Evolutionary conservation across 1,140 invertebrate genomes (phyloP), one percentile per base, ranked within the genome.

Genomic region (Solen grandis): DNA sequence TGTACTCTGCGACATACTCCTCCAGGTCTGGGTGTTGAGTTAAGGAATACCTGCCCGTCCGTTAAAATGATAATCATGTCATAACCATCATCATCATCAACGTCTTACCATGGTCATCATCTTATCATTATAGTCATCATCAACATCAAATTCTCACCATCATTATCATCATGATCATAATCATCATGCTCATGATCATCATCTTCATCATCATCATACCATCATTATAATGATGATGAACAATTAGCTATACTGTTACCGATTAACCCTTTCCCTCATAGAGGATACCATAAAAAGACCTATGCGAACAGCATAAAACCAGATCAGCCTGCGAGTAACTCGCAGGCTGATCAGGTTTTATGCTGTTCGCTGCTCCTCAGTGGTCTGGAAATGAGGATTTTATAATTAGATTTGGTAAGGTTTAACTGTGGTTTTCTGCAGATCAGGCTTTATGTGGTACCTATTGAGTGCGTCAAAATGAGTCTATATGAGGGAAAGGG

Each of bases 1-100:
- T 31, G 65, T 88, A 88, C 13, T 72, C 76, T 25, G 63, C 29
- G 29, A 90, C 66, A 68, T 89, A 89, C 1, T 85, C 77, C 22
- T 90, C 87, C 52, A 90, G 69, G 66, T 68, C 89, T 90, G 65
- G 33, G 25, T 55, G 62, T 13, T 68, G 1, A 1, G 59, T 84
- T 63, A 80, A 82, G 73, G 72, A 72, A 59, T 54, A 5, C 19
- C 31, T 14, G 5, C 8, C 19, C 36, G 25, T n/a, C 29, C 13
- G 31, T 54, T 10, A 16, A 52, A 1, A 62, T 29, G 1, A 27
- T 66, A 5, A 38, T 36, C 14, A 19, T 36, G 1, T 27, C 35
- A 25, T n/a, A 38, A 22, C 8, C 35, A n/a, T 36, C 33, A 36
- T 0, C 1, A 19, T 27, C 22, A 63, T 13, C 25, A n/a, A 22